Evolutionary conservation across 53 echinoderm and acorn worm genomes (phyloP), one percentile per base, ranked within the genome.

Genomic region (Arbacia lixula): DNA sequence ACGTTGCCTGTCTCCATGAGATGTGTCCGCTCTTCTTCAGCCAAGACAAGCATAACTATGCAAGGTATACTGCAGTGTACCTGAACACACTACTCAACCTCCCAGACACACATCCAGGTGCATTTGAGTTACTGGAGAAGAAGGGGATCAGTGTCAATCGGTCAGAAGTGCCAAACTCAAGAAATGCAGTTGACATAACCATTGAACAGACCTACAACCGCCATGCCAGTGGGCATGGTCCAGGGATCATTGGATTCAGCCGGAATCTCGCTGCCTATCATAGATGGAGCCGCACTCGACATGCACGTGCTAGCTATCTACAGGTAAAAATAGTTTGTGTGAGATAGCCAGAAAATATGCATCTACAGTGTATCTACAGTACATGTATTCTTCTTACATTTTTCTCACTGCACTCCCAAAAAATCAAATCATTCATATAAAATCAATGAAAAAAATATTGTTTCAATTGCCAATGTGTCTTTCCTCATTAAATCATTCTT

Each of bases 131-230:
- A 57, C 68, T 87, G 60, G 62, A 67, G 79, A 77, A 78, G 52
- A 87, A 78, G 53, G 87, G 87, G 51, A 66, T 87, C 32, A 87
- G 80, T 72, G 87, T 86, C 24, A 87, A 80, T 67, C 65, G 87
- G 41, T 87, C 87, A 65, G 68, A 66, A 35, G 80, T 87, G 8
- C 87, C 87, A 49, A 66, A 65, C 80, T 81, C 68, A 71, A 88
- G 88, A 41, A 88, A 88, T 72, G 72, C 83, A 29, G 72, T 83
- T 2, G 83, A 84, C 66, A 84, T 88, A 41, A 87, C 87, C 27
- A 87, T 87, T 38, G 84, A 88, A 71, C 88, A 88, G 41, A 88
- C 88, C 24, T 74, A 63, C 88, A 88, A 88, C 65, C 88, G 83
- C 19, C 88, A 88, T 72, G 88, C 83, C 43, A 88, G 76, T 60